These are phyloP conservation scores for Drosophila silvestris DNA, from an alignment of 2,888 invertebrate species.

Conservation along the genomic window DNA sequence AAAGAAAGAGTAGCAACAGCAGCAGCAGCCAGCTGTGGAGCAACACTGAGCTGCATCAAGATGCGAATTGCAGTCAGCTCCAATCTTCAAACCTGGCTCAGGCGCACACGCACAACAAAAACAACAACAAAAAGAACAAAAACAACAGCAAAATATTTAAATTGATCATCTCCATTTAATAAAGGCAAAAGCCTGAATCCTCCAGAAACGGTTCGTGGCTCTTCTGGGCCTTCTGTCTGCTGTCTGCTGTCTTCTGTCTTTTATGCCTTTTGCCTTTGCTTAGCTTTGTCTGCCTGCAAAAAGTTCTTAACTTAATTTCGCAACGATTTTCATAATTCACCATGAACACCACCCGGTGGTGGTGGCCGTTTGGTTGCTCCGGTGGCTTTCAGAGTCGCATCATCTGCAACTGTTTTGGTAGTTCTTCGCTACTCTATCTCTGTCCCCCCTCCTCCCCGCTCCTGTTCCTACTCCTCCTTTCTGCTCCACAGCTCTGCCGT, in stretches of 20 bases:
- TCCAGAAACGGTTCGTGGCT: conserved; percentile 32
- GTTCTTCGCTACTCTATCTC: conserved; percentile 53
- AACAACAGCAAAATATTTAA: conserved; percentile 78
- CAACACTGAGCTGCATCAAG: conserved; percentile 65
- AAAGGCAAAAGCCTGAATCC: conserved; percentile 61
- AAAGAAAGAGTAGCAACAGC: conserved; percentile 22
- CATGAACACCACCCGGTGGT: conserved; percentile 70
- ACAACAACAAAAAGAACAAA: conserved; percentile 26
- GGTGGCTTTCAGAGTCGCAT: conserved; percentile 6
- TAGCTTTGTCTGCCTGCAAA: conserved; percentile 15
- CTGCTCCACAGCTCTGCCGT: conserved; percentile 42
- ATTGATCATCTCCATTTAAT: conserved; percentile 85
- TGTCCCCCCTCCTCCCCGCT: neutral
- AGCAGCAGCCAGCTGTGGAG: conserved; percentile 17
- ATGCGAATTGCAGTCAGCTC: conserved; percentile 52
- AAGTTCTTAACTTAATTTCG: conserved; percentile 82
- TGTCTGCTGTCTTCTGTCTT: conserved; percentile 27
- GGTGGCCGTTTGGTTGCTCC: conserved; percentile 19
- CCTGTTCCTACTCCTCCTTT: neutral
- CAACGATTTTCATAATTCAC: conserved; percentile 84
- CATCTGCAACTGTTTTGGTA: conserved; percentile 78
- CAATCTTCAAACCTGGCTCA: conserved; percentile 35
- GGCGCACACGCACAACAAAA: conserved; percentile 54
- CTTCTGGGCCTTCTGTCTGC: conserved; percentile 20
- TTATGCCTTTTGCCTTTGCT: conserved; percentile 14